Percentiles rank a stretch among this genome's conserved stretches.
phyloP scores from a whole-genome alignment of 2,888 invertebrate species.

The Cryptosula pallasiana region DNA sequence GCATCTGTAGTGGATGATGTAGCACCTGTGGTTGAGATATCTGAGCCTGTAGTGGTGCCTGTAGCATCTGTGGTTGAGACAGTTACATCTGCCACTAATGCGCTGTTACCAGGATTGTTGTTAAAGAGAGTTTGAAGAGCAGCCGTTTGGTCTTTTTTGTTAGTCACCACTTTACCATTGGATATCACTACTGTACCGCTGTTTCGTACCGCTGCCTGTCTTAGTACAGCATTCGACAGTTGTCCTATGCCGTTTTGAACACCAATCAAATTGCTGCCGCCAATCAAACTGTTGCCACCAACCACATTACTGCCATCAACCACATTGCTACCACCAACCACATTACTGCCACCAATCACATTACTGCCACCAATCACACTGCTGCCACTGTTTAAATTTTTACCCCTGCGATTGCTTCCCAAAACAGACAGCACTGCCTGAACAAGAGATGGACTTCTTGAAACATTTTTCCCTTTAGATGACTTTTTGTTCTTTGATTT shows the following conservation, averaged over 20 bases:
- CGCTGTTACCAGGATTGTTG: too few relatives aligned
- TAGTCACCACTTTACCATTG: background rate
- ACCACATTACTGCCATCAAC: background rate
- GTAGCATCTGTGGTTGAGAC: too few relatives aligned
- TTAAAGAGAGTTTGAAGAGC: too few relatives aligned
- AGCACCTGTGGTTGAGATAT: too few relatives aligned
- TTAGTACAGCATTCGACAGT: too few relatives aligned
- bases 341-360: slow-evolving; percentile 2
- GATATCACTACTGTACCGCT: background rate
- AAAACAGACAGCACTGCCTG: background rate
- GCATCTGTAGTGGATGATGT: background rate
- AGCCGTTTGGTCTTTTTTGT: background rate
- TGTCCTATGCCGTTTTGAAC: too few relatives aligned
- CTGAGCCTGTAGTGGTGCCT: too few relatives aligned
- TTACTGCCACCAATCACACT: background rate
- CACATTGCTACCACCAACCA: background rate
- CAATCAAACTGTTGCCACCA: too few relatives aligned
- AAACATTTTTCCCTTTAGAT: background rate
- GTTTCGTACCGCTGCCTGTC: background rate
- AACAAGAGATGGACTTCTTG: background rate
- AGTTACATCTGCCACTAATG: too few relatives aligned
- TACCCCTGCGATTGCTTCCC: background rate
- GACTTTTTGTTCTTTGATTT: background rate
- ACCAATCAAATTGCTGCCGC: too few relatives aligned
- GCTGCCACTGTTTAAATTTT: background rate